phyloP scores from a whole-genome alignment of 2,888 invertebrate genomes.

The Tetragonula carbonaria region DNA sequence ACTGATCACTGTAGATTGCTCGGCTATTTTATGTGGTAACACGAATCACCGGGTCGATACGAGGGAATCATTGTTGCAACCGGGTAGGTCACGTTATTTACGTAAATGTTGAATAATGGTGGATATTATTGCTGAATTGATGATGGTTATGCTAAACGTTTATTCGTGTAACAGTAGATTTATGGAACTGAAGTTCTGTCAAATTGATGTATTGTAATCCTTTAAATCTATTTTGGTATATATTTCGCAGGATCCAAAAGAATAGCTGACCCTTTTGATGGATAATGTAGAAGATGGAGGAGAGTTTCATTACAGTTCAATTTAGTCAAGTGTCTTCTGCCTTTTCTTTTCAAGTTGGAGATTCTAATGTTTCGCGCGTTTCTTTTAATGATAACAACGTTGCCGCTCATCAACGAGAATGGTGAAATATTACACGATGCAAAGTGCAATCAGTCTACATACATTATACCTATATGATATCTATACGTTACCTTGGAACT shows the following conservation, averaged over 20 bases:
- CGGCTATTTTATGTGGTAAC: neutral
- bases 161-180: neutral
- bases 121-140: neutral
- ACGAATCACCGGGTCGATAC: neutral
- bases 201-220: neutral
- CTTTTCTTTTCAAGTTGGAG: neutral
- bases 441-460: neutral
- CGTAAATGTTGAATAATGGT: neutral
- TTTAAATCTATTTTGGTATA: neutral
- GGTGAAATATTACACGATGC: neutral
- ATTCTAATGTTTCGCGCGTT: neutral
- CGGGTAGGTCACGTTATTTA: neutral
- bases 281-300: no score
- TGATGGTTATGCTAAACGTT: neutral
- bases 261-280: no score
- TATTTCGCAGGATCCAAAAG: no score
- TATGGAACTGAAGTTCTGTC: neutral
- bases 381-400: neutral
- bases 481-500: neutral
- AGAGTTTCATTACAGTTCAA: no score
- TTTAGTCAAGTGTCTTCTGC: neutral
- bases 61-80: neutral
- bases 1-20: slow-evolving; percentile 13
- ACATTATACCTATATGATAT: neutral
- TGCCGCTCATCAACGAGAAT: neutral